phyloP scores from a whole-genome alignment of 2,888 invertebrate genomes.

The Drosophila cognata region DNA sequence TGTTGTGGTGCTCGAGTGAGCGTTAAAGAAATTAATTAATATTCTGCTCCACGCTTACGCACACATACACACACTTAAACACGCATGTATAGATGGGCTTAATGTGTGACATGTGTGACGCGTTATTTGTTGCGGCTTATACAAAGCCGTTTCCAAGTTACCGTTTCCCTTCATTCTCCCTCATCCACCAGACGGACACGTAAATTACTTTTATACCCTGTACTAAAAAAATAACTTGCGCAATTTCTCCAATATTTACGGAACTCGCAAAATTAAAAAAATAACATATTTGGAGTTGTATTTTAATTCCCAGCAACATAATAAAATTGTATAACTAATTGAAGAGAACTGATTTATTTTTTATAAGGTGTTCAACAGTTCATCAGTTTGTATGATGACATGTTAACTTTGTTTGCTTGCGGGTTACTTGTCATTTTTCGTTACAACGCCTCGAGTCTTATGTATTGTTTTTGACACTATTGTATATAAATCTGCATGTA shows the following conservation, averaged over 20 bases:
- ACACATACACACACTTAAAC: conserved; percentile 17
- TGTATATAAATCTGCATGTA: background rate
- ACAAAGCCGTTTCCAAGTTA: conserved; percentile 33
- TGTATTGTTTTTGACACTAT: conserved; percentile 13
- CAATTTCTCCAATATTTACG: background rate
- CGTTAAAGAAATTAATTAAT: conserved; percentile 80
- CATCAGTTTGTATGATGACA: background rate
- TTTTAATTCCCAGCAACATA: background rate
- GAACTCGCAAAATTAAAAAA: background rate
- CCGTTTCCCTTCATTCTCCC: background rate
- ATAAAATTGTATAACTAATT: no score
- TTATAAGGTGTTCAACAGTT: background rate
- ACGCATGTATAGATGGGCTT: conserved; percentile 46
- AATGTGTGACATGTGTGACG: conserved; percentile 74
- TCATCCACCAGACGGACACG: conserved; percentile 12
- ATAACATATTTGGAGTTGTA: no score
- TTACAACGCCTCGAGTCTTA: conserved; percentile 2
- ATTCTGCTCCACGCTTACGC: conserved; percentile 57
- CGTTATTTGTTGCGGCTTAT: conserved; percentile 47
- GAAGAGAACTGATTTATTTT: background rate
- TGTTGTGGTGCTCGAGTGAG: conserved; percentile 70
- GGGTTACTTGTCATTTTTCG: conserved; percentile 2
- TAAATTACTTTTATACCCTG: conserved; percentile 11
- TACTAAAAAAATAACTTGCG: background rate
- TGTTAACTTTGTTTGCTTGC: conserved; percentile 4